A percentile compares a stretch with the other conserved stretches of the same genome.
Conservation (phyloP, 2,888 invertebrate genomes). For the Eristalis arbustorum region DNA sequence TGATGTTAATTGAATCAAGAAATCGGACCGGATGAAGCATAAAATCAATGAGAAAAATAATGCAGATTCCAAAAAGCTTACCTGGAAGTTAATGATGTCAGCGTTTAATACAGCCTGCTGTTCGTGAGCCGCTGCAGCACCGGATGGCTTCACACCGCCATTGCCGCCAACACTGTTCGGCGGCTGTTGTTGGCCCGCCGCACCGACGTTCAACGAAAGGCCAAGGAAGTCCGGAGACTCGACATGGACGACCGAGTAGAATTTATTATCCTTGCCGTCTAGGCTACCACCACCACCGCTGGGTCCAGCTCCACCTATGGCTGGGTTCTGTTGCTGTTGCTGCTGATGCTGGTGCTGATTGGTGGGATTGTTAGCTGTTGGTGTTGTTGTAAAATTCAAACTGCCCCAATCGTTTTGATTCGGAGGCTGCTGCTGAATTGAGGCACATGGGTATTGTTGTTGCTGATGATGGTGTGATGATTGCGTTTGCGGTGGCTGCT, state of each 20-base stretch:
- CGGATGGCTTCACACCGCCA: constrained; percentile 67
- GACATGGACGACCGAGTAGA: constrained; percentile 76
- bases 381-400: constrained; percentile 69
- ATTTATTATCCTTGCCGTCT: constrained; percentile 77
- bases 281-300: constrained; percentile 60
- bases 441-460: constrained; percentile 72
- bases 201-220: constrained; percentile 78
- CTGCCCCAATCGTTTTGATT: constrained; percentile 74
- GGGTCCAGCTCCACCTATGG: constrained; percentile 55
- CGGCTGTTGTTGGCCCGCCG: constrained; percentile 47
- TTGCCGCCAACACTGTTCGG: constrained; percentile 64
- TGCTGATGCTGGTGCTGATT: constrained; percentile 71
- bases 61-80: constrained; percentile 35
- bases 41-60: too few species aligned
- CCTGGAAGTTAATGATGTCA: constrained; percentile 78
- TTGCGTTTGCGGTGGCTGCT: constrained; percentile 56
- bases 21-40: too few species aligned
- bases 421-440: constrained; percentile 71
- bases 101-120: constrained; percentile 74
- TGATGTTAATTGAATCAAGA: too few species aligned
- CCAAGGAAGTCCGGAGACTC: constrained; percentile 79
- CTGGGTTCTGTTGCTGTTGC: constrained; percentile 71
- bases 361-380: constrained; percentile 67
- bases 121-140: constrained; percentile 73
- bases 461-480: constrained; percentile 71